Percentiles rank a stretch among this genome's conserved stretches.
Evolutionary conservation across 1,140 invertebrate species (phyloP).

Genomic region (Belonocnema kinseyi): DNA sequence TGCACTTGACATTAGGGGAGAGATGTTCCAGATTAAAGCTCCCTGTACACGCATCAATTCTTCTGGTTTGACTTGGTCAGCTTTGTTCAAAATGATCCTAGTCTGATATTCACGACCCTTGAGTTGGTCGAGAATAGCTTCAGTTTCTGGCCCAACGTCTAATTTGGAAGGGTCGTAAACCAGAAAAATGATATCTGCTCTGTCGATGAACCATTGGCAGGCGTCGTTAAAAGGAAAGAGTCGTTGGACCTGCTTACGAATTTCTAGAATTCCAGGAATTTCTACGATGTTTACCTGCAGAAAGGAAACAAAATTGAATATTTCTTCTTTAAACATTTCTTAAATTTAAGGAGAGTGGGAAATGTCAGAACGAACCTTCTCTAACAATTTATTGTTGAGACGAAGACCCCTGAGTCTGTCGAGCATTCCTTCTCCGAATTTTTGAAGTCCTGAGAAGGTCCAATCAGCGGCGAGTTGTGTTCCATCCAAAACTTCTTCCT

Average conservation of each 20-base stretch:
- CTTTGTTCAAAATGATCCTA: conserved; percentile 95
- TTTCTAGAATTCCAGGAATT: conserved; percentile 96
- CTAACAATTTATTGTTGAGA: conserved; percentile 88
- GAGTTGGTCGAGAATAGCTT: conserved; percentile 93
- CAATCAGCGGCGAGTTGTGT: conserved; percentile 95
- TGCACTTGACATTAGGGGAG: conserved; percentile 93
- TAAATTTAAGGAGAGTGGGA: background rate
- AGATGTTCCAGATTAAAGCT: conserved; percentile 96
- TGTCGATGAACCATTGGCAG: conserved; percentile 97
- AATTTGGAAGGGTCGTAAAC: conserved; percentile 97
- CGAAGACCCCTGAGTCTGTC: conserved; percentile 90
- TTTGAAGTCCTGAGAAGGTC: conserved; percentile 94
- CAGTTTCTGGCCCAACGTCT: conserved; percentile 95
- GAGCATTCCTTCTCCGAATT: conserved; percentile 94
- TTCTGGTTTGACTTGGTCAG: conserved; percentile 93
- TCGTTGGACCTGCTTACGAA: conserved; percentile 93
- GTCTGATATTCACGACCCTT: conserved; percentile 95
- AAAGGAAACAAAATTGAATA: background rate
- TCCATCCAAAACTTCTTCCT: conserved; percentile 90
- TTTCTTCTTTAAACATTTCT: background rate
- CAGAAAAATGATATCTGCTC: conserved; percentile 95
- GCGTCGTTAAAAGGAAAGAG: conserved; percentile 96
- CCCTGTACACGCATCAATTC: conserved; percentile 95
- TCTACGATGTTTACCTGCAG: conserved; percentile 94
- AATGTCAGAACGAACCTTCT: conserved; percentile 83